phyloP scores from a whole-genome alignment of 2,797 vertebrate species.

The Alcedo atthis region DNA sequence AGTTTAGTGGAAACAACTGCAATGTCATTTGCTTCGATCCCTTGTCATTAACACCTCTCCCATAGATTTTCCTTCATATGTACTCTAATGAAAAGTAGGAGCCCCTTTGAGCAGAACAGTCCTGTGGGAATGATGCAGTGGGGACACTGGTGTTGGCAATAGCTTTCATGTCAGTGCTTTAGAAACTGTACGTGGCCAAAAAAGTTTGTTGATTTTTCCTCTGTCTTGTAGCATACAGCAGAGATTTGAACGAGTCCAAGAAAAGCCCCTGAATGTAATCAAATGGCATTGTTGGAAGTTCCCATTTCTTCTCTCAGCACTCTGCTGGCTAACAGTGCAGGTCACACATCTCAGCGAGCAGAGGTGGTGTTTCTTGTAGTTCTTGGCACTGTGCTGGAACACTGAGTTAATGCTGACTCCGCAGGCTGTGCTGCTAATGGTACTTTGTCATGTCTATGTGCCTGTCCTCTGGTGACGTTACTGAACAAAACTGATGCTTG shows the following conservation, averaged over 20 bases:
- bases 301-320: background rate
- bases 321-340: background rate
- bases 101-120: constrained; percentile 7
- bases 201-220: background rate
- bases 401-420: constrained; percentile 33
- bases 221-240: background rate
- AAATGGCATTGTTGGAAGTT: constrained; percentile 24
- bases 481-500: background rate
- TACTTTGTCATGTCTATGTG: constrained; percentile 21
- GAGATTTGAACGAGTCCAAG: background rate
- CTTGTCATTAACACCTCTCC: background rate
- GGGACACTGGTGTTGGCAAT: background rate
- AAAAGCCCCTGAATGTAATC: constrained; percentile 28
- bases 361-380: constrained; percentile 26
- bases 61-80: background rate
- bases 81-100: background rate
- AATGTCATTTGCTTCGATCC: background rate
- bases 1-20: constrained; percentile 13
- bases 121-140: background rate
- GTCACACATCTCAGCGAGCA: background rate
- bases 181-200: background rate
- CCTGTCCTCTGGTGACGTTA: background rate
- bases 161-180: background rate
- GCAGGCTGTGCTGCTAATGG: background rate
- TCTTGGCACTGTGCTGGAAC: constrained; percentile 20